Conservation (phyloP, 2,888 invertebrate genomes). For the Protophormia terraenovae region DNA sequence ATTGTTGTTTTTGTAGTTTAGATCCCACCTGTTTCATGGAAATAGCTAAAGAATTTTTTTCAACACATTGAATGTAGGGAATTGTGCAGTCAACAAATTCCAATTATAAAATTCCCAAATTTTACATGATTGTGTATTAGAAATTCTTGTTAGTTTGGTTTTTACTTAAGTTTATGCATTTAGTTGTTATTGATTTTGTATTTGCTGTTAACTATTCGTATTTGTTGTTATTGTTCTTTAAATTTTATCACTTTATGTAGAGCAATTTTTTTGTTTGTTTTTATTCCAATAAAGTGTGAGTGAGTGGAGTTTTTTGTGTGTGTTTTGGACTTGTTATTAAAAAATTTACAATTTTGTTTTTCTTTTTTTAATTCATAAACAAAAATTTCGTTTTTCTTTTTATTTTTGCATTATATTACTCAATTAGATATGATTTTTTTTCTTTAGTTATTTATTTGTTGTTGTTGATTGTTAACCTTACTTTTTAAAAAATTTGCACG, state of each 20-base stretch:
- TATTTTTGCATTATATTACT: conserved; percentile 27
- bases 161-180: not conserved
- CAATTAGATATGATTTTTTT: conserved; percentile 27
- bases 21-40: too few species aligned
- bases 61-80: not conserved
- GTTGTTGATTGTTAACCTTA: conserved; percentile 39
- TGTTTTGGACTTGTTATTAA: conserved; percentile 39
- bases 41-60: too few species aligned
- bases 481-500: not conserved
- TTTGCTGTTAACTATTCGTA: not conserved
- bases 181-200: not conserved
- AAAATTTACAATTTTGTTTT: conserved; percentile 19
- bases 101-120: not conserved
- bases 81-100: not conserved
- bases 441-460: not conserved
- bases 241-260: conserved; percentile 29
- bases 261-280: conserved; percentile 28
- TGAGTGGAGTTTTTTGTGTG: conserved; percentile 3
- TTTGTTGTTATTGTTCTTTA: conserved; percentile 39
- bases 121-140: not conserved
- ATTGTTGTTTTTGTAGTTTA: too few species aligned
- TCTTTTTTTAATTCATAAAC: not conserved
- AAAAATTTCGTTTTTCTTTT: conserved; percentile 17
- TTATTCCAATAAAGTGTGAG: conserved; percentile 17
- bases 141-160: conserved; percentile 34